A percentile compares a stretch with the other conserved stretches of the same genome.
These are phyloP conservation scores for Enteromius viviparus DNA, from an alignment of 2,797 vertebrate genomes.

Conservation along the genomic window DNA sequence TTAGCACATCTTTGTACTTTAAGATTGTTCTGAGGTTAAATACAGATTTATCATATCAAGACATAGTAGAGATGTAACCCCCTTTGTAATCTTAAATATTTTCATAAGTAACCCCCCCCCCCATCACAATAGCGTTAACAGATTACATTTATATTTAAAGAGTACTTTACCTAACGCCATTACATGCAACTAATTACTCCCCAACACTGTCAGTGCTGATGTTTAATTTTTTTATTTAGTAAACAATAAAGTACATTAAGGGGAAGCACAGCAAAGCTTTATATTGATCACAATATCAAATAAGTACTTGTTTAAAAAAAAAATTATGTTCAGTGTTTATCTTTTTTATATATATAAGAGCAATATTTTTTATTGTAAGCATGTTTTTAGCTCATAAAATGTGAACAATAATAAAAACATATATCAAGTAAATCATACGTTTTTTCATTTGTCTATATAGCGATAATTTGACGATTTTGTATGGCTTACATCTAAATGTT, in stretches of 20 bases:
- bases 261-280: conserved; percentile 21
- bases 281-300: conserved; percentile 50
- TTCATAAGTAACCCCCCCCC: no score
- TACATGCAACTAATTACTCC: not conserved
- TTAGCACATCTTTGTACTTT: not conserved
- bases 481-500: conserved; percentile 5
- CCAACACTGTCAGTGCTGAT: not conserved
- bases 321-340: conserved; percentile 27
- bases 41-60: not conserved
- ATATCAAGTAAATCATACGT: not conserved
- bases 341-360: conserved; percentile 20
- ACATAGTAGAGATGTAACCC: not conserved
- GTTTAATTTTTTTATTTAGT: not conserved
- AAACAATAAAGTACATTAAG: not conserved
- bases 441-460: not conserved
- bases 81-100: not conserved
- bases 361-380: conserved; percentile 35
- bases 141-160: no score
- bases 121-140: no score
- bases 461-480: not conserved
- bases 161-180: no score
- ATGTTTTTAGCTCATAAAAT: conserved; percentile 36
- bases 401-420: conserved; percentile 45
- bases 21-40: not conserved
- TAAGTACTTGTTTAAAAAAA: conserved; percentile 55